Percentiles rank a stretch among this genome's conserved stretches.
phyloP scores from a whole-genome alignment of 2,113 vertebrate genomes.

The Syngnathus typhle region DNA sequence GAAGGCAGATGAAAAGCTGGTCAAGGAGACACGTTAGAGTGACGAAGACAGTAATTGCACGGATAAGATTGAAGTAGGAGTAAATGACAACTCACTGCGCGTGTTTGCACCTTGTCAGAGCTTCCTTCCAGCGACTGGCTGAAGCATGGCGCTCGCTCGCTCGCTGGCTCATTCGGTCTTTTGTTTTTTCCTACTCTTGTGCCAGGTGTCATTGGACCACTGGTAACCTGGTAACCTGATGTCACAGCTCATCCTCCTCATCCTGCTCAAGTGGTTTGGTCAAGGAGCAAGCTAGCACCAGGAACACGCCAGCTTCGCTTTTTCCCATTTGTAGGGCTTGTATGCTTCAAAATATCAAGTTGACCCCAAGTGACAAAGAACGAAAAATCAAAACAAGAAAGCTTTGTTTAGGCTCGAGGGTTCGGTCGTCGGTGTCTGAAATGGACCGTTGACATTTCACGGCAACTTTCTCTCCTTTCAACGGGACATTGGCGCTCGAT shows the following conservation, averaged over 20 bases:
- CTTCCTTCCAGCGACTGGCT: not conserved
- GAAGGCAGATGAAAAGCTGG: not conserved
- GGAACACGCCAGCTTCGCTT: too few species aligned
- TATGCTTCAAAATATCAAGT: too few species aligned
- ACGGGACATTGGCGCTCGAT: too few species aligned
- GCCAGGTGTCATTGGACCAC: not conserved
- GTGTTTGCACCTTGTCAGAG: not conserved
- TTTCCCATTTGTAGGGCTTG: too few species aligned
- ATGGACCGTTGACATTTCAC: too few species aligned
- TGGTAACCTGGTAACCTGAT: slow-evolving; percentile 8
- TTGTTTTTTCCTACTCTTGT: too few species aligned
- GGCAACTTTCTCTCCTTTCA: too few species aligned
- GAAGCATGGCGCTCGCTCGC: not conserved
- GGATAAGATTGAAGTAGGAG: not conserved
- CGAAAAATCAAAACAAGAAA: too few species aligned
- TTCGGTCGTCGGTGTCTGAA: too few species aligned
- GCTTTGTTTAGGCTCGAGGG: too few species aligned
- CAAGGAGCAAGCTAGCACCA: not conserved
- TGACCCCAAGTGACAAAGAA: too few species aligned
- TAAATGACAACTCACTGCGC: not conserved
- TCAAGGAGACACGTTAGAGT: not conserved
- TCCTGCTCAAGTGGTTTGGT: not conserved
- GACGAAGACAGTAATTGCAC: not conserved
- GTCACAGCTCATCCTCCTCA: not conserved
- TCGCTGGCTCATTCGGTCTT: not conserved